phyloP scores from a whole-genome alignment of 2,888 invertebrate species.

The Orthosia gothica region DNA sequence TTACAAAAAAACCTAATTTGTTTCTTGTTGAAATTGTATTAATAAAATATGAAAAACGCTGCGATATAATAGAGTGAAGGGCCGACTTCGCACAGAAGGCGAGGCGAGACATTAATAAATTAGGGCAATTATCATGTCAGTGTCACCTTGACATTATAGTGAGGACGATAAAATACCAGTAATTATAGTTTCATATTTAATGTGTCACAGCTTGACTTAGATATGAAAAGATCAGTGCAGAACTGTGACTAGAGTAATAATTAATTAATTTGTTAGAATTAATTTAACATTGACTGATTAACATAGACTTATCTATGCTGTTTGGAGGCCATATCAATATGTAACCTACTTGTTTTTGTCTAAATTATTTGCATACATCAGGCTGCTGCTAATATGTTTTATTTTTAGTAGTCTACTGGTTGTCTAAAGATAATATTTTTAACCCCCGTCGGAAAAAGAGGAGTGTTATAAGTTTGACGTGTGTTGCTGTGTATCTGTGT shows the following conservation, averaged over 20 bases:
- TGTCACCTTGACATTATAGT: conserved; percentile 79
- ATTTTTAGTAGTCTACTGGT: background rate
- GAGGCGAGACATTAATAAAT: conserved; percentile 80
- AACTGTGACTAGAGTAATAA: conserved; percentile 20
- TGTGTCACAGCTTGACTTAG: conserved; percentile 35
- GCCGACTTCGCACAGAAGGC: conserved; percentile 73
- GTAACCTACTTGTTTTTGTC: background rate
- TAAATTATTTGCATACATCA: background rate
- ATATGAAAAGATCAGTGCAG: conserved; percentile 33
- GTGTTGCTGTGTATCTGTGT: no score
- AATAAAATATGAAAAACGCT: conserved; percentile 56
- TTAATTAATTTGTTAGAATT: conserved; percentile 18
- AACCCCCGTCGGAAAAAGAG: no score
- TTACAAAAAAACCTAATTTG: conserved; percentile 18
- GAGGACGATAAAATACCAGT: conserved; percentile 61
- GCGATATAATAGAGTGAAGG: conserved; percentile 74
- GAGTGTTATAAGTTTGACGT: no score
- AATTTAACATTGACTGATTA: conserved; percentile 8
- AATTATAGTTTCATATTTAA: conserved; percentile 32
- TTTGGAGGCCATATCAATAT: conserved; percentile 21
- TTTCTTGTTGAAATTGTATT: conserved; percentile 41
- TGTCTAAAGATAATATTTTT: no score
- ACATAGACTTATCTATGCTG: conserved; percentile 5
- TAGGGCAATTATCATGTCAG: conserved; percentile 81
- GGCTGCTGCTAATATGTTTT: no score